Evolutionary conservation across 2,888 invertebrate genomes (phyloP), one percentile per base, ranked within the genome.

Genomic region (Junonia oenone): DNA sequence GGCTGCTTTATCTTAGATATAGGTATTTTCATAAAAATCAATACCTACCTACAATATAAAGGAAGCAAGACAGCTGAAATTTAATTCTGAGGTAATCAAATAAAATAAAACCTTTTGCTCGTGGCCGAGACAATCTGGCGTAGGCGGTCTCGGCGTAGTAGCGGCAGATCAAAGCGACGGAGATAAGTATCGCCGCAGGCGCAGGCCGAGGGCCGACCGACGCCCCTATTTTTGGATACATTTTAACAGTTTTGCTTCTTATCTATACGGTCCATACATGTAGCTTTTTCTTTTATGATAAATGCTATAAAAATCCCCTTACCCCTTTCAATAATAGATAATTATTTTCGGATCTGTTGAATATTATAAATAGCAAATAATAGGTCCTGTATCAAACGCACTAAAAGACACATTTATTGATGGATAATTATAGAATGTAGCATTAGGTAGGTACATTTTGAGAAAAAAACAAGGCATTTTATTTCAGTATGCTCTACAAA

Each of bases 111-210:
- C 45, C 37, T 56, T 55, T 50, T 31, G 40, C 52, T 53, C 52
- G 40, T 50, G 50, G 40, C 50, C 50, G 58, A 62, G 73, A 75
- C 73, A 72, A 72, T 69, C 72, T 68, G 67, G 69, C 71, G 71
- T 71, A 71, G 73, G 67, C 68, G 64, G 68, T 68, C 68, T 63
- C 63, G 59, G 58, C 63, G 67, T 68, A 66, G 69, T 67, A 64
- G 73, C 82, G 83, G 84, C 64, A 81, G 75, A 80, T 86, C 83
- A 87, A 87, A 85, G 78, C 61, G 52, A 52, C 62, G 64, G 66
- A 82, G 84, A 85, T 86, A 80, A 78, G 74, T 81, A 85, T 84
- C 85, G 73, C 75, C 73, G 75, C 73, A 73, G 71, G 67, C 71
- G 67, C 68, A 63, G 66, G 71, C 68, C 69, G 69, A 71, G 69